Evolutionary conservation across 1,140 invertebrate genomes (phyloP).

Genomic region (Alviniconcha marisindica): DNA sequence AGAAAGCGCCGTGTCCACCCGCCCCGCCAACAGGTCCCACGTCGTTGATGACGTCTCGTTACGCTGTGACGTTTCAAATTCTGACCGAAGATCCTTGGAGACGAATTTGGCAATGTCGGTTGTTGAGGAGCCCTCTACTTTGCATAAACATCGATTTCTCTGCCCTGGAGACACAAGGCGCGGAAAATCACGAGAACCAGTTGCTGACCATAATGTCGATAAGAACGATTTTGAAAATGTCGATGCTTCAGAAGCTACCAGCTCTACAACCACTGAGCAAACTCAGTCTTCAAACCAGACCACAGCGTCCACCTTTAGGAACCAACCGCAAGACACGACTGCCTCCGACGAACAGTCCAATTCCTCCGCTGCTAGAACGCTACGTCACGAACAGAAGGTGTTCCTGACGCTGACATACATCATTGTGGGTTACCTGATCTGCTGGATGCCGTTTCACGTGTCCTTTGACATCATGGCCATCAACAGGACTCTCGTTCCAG

Average conservation of each 20-base stretch:
- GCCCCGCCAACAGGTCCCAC: too few species aligned
- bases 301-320: neutral
- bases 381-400: slow-evolving; percentile 50
- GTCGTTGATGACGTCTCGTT: too few species aligned
- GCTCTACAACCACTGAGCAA: neutral
- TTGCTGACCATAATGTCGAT: too few species aligned
- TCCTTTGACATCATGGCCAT: slow-evolving; percentile 66
- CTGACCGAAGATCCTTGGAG: too few species aligned
- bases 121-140: too few species aligned
- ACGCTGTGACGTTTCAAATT: too few species aligned
- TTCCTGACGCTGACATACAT: slow-evolving; percentile 70
- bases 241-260: too few species aligned
- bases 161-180: neutral
- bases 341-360: neutral
- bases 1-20: too few species aligned
- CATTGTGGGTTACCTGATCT: slow-evolving; percentile 65
- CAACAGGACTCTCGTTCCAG: slow-evolving; percentile 56
- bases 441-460: slow-evolving; percentile 71
- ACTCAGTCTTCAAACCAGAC: neutral
- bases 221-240: too few species aligned
- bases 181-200: neutral
- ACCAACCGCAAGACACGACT: too few species aligned
- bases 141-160: neutral
- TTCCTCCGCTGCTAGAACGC: neutral
- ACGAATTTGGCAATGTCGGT: too few species aligned